Evolutionary conservation across 1,140 invertebrate species (phyloP).

Genomic region (Steinernema khuongi): DNA sequence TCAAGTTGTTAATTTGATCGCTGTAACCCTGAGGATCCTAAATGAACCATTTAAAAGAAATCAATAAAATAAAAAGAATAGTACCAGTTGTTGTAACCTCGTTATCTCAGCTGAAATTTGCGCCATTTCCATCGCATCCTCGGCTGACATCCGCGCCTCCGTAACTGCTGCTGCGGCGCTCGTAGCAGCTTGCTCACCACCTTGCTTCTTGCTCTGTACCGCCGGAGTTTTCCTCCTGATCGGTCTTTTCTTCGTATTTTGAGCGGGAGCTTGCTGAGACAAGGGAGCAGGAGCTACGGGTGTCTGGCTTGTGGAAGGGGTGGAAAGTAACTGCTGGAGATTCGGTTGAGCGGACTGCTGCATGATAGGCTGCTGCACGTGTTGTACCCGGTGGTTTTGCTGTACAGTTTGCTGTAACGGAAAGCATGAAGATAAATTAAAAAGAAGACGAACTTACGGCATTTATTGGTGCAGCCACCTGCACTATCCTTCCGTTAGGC

Average conservation of each 20-base stretch:
- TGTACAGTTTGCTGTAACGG: not conserved
- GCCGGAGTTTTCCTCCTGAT: not conserved
- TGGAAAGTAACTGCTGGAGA: not conserved
- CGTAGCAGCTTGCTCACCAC: not conserved
- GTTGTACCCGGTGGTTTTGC: not conserved
- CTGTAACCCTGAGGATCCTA: not conserved
- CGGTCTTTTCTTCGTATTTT: not conserved
- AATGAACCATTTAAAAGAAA: not conserved
- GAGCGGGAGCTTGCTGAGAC: not conserved
- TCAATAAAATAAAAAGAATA: not conserved
- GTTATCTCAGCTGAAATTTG: not conserved
- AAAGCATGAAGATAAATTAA: not conserved
- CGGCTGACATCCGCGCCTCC: not conserved
- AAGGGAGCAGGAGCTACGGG: not conserved
- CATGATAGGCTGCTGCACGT: not conserved
- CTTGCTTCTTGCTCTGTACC: not conserved
- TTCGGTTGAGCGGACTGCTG: not conserved
- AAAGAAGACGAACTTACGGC: not conserved
- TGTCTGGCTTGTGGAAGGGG: not conserved
- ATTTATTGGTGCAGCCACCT: not conserved
- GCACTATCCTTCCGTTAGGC: not conserved
- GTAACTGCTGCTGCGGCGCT: not conserved
- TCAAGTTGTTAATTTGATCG: not conserved
- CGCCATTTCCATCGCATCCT: not conserved
- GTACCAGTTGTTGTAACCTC: not conserved